Conservation (phyloP, 2,113 vertebrate species). For the Colinus virginianus region DNA sequence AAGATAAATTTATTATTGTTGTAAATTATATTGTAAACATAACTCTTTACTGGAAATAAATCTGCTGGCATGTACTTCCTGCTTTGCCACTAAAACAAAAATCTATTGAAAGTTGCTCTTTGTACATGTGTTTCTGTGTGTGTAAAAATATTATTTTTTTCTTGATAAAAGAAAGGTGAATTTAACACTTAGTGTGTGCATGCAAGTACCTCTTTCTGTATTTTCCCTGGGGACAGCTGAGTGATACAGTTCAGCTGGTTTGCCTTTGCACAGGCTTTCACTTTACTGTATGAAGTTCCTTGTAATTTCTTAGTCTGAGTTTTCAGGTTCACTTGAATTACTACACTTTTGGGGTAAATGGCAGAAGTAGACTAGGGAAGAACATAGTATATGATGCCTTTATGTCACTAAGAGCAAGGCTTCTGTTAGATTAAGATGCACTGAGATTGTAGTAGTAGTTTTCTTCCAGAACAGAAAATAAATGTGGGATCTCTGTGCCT, state of each 20-base stretch:
- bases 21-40: background rate
- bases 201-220: accelerated
- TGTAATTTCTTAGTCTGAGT: background rate
- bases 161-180: background rate
- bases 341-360: background rate
- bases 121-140: background rate
- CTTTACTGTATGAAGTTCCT: background rate
- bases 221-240: background rate
- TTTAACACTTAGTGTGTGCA: background rate
- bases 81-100: background rate
- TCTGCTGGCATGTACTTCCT: background rate
- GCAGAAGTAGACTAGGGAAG: background rate
- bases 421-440: background rate
- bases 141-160: background rate
- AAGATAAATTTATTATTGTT: background rate
- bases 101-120: background rate
- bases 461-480: background rate
- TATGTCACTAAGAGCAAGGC: background rate
- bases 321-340: background rate
- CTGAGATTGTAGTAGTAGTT: background rate
- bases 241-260: background rate
- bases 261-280: background rate
- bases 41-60: background rate
- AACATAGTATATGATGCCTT: accelerated
- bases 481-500: accelerated